Evolutionary conservation across 1,140 invertebrate genomes (phyloP).

Genomic region (Antheraea pernyi): DNA sequence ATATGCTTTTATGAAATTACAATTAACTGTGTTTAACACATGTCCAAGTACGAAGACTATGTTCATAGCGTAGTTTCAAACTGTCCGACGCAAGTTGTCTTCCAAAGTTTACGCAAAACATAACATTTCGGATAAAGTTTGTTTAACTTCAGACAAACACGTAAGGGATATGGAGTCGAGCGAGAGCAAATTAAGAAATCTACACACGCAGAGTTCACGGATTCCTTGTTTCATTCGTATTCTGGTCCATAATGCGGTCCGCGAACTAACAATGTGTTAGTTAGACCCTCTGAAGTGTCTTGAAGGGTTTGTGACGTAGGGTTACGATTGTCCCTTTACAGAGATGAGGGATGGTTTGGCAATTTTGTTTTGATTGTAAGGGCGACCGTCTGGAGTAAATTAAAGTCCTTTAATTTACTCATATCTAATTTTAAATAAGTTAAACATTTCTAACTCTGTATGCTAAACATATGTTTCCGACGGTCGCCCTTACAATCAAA

Average conservation of each 20-base stretch:
- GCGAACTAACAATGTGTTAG: slow-evolving; percentile 21
- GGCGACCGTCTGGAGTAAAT: no score
- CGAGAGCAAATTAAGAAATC: slow-evolving; percentile 17
- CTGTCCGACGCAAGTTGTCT: slow-evolving; percentile 10
- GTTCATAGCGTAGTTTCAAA: slow-evolving; percentile 6
- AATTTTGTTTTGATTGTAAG: no score
- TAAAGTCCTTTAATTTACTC: no score
- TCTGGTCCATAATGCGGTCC: slow-evolving; percentile 19
- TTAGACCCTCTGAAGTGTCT: slow-evolving; percentile 20
- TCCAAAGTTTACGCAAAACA: background rate
- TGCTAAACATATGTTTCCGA: no score
- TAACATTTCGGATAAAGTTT: background rate
- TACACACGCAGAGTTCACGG: slow-evolving; percentile 13
- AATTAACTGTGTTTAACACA: background rate
- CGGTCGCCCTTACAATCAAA: no score
- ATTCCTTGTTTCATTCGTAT: slow-evolving; percentile 17
- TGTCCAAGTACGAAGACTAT: background rate
- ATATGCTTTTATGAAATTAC: background rate
- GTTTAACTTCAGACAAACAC: background rate
- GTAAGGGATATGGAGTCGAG: background rate
- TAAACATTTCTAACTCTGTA: no score
- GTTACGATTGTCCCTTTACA: slow-evolving; percentile 13
- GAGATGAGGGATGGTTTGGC: no score
- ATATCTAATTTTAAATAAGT: no score
- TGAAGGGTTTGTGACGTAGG: slow-evolving; percentile 14